A percentile compares a stretch with the other conserved stretches of the same genome.
Conservation (phyloP, 2,888 invertebrate genomes). For the Tetragonisca angustula region DNA sequence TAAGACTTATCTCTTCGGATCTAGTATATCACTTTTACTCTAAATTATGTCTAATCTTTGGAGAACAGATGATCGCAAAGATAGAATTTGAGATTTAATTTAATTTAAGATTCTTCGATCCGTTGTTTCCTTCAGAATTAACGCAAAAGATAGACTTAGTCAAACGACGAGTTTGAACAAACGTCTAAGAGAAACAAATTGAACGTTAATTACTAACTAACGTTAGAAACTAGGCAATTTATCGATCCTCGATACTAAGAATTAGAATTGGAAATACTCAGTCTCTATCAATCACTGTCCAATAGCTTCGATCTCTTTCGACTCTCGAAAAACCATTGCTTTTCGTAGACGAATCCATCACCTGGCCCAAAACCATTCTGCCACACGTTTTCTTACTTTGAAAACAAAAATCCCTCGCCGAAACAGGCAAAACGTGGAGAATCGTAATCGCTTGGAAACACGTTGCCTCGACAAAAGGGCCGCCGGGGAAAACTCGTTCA, state of each 20-base stretch:
- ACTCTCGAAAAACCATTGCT: neutral
- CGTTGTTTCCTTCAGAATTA: neutral
- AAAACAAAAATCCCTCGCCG: neutral
- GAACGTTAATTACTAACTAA: neutral
- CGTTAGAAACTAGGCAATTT: neutral
- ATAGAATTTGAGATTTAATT: neutral
- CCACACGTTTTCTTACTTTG: neutral
- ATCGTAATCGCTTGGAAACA: neutral
- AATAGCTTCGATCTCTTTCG: neutral
- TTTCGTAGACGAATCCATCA: neutral
- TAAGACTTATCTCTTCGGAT: neutral
- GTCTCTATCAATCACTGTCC: slow-evolving; percentile 4
- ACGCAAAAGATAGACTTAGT: neutral
- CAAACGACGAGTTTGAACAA: neutral
- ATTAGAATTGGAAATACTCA: neutral
- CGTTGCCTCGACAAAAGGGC: neutral
- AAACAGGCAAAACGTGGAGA: neutral
- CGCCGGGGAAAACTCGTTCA: neutral
- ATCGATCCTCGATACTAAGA: neutral
- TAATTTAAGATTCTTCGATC: too few species aligned
- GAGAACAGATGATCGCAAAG: neutral
- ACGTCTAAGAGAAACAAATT: neutral
- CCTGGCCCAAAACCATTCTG: neutral
- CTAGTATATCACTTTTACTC: neutral
- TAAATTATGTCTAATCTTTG: neutral